A percentile compares a stretch with the other conserved stretches of the same genome.
These are phyloP conservation scores for Phragmatobia fuliginosa DNA, from an alignment of 2,888 invertebrate genomes.

Conservation along the genomic window DNA sequence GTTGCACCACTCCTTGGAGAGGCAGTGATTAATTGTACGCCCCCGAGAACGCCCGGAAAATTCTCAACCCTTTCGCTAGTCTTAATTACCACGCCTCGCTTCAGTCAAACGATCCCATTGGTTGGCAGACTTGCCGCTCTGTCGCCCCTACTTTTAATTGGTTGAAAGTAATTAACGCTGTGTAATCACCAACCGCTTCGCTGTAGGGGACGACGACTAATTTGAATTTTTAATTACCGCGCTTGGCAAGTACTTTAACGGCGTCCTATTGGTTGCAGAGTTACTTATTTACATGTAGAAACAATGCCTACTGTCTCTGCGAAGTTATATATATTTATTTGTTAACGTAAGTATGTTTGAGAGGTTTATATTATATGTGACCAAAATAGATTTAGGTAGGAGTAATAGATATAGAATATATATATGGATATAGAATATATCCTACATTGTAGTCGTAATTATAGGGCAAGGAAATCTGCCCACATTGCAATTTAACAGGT, in stretches of 20 bases:
- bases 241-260: slow-evolving; percentile 49
- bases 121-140: slow-evolving; percentile 64
- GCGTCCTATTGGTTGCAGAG: slow-evolving; percentile 72
- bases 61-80: slow-evolving; percentile 82
- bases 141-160: slow-evolving; percentile 82
- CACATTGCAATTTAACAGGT: background rate
- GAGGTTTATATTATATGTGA: background rate
- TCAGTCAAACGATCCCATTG: slow-evolving; percentile 77
- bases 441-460: no score
- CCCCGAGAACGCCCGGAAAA: slow-evolving; percentile 78
- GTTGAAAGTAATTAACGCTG: slow-evolving; percentile 82
- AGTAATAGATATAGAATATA: no score
- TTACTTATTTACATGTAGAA: slow-evolving; percentile 66
- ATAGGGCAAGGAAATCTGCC: background rate
- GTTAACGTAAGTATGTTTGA: slow-evolving; percentile 32
- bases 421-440: no score
- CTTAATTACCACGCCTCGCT: slow-evolving; percentile 85
- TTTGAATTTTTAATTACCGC: slow-evolving; percentile 85
- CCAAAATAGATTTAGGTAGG: background rate
- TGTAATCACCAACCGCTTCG: slow-evolving; percentile 80
- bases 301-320: slow-evolving; percentile 76
- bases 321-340: slow-evolving; percentile 51
- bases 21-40: slow-evolving; percentile 79
- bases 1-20: slow-evolving; percentile 62
- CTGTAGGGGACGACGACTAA: slow-evolving; percentile 78